These are phyloP conservation scores for Callyntrura sp. DNA, from an alignment of 2,888 invertebrate species.

Conservation along the genomic window DNA sequence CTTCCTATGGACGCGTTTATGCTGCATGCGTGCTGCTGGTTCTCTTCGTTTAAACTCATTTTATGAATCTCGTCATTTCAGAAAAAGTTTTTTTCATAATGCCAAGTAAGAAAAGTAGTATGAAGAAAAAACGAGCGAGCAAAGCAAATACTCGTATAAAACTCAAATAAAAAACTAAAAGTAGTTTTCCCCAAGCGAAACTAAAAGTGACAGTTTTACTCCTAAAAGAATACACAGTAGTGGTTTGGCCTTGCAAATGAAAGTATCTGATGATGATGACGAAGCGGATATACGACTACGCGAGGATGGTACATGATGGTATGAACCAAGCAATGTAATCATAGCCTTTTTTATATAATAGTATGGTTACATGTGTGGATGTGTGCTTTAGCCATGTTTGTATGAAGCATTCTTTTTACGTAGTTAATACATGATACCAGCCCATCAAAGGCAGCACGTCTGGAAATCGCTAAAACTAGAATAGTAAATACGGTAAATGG, in stretches of 20 bases:
- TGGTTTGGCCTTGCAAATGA: slow-evolving; percentile 67
- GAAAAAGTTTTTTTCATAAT: slow-evolving; percentile 58
- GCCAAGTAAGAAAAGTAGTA: neutral
- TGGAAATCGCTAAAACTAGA: slow-evolving; percentile 59
- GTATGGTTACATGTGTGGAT: slow-evolving; percentile 14
- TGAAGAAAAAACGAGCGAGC: slow-evolving; percentile 54
- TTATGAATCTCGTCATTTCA: slow-evolving; percentile 74
- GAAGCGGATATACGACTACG: slow-evolving; percentile 56
- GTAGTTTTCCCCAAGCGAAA: slow-evolving; percentile 76
- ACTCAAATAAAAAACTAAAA: slow-evolving; percentile 77
- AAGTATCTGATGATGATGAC: slow-evolving; percentile 65
- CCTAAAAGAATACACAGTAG: slow-evolving; percentile 65
- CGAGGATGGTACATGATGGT: slow-evolving; percentile 69
- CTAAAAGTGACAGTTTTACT: slow-evolving; percentile 76
- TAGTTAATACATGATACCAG: slow-evolving; percentile 60
- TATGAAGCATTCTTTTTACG: slow-evolving; percentile 60
- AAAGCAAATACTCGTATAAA: slow-evolving; percentile 75
- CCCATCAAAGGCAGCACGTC: slow-evolving; percentile 68
- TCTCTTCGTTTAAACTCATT: slow-evolving; percentile 39
- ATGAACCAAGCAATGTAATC: slow-evolving; percentile 17
- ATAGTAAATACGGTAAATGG: slow-evolving; percentile 77
- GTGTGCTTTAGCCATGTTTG: slow-evolving; percentile 50
- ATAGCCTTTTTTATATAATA: slow-evolving; percentile 23
- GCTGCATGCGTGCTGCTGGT: slow-evolving; percentile 19
- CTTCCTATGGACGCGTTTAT: neutral